phyloP scores from a whole-genome alignment of 2,797 vertebrate species.

The Menidia menidia region DNA sequence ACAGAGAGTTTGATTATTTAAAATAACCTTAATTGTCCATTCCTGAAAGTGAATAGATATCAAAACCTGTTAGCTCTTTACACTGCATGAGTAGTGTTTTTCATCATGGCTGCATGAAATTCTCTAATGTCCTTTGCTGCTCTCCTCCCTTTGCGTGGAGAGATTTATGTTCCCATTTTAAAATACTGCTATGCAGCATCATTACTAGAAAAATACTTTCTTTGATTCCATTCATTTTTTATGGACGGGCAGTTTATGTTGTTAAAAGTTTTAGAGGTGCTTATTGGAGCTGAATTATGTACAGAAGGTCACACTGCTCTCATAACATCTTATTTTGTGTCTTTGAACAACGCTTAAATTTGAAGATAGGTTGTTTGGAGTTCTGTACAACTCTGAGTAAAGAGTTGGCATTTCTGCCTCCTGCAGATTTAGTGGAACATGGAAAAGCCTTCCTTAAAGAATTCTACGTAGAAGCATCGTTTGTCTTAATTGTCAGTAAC shows the following conservation, averaged over 20 bases:
- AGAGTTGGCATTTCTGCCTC: constrained; percentile 18
- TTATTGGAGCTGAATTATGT: constrained; percentile 36
- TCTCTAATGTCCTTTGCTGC: constrained; percentile 23
- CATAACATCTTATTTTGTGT: constrained; percentile 33
- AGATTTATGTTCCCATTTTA: constrained; percentile 35
- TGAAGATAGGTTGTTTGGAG: constrained; percentile 29
- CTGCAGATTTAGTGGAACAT: constrained; percentile 26
- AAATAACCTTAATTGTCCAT: constrained; percentile 13
- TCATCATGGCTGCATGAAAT: constrained; percentile 50
- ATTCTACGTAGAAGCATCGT: constrained; percentile 45
- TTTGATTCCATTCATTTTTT: constrained; percentile 29
- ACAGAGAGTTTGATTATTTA: constrained; percentile 58
- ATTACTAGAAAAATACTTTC: constrained; percentile 15
- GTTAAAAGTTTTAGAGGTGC: constrained; percentile 21
- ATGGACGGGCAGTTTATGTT: constrained; percentile 2
- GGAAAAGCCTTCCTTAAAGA: constrained; percentile 42
- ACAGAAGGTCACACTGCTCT: too few relatives aligned
- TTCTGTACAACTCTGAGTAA: constrained; percentile 43
- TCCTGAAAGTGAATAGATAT: constrained; percentile 24
- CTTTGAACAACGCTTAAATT: constrained; percentile 13
- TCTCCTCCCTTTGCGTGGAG: constrained; percentile 22
- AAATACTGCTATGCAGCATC: constrained; percentile 52
- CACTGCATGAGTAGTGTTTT: constrained; percentile 55
- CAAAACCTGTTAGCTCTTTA: constrained; percentile 23
- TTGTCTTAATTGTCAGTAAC: constrained; percentile 51